Evolutionary conservation across 2,113 vertebrate genomes (phyloP).

Genomic region (Corythaixoides concolor): DNA sequence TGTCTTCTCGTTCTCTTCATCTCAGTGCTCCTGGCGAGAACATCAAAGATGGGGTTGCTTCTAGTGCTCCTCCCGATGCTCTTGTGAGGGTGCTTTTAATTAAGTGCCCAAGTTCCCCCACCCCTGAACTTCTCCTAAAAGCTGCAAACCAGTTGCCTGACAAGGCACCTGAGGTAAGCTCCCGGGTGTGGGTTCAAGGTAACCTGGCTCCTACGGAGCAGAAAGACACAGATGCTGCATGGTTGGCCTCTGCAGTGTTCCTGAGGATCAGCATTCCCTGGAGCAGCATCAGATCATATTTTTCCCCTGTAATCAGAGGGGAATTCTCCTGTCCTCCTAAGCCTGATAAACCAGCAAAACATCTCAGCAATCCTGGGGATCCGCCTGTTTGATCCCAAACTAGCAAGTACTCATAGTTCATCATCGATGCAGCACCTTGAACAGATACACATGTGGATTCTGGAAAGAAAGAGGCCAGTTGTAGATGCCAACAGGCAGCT

Average conservation of each 20-base stretch:
- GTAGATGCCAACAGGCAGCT: constrained; percentile 19
- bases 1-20: not conserved
- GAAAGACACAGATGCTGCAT: not conserved
- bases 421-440: not conserved
- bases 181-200: not conserved
- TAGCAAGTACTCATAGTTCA: not conserved
- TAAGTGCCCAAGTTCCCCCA: not conserved
- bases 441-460: not conserved
- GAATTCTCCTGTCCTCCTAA: not conserved
- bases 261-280: not conserved
- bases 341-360: not conserved
- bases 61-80: not conserved
- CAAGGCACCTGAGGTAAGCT: not conserved
- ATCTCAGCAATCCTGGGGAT: not conserved
- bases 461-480: not conserved
- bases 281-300: not conserved
- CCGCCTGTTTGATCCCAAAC: not conserved
- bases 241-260: not conserved
- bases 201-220: not conserved
- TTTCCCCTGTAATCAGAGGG: not conserved
- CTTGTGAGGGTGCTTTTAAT: not conserved
- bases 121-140: not conserved
- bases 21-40: not conserved
- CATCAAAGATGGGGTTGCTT: not conserved
- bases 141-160: not conserved